phyloP scores from a whole-genome alignment of 2,113 vertebrate genomes.

The Tinamus guttatus region DNA sequence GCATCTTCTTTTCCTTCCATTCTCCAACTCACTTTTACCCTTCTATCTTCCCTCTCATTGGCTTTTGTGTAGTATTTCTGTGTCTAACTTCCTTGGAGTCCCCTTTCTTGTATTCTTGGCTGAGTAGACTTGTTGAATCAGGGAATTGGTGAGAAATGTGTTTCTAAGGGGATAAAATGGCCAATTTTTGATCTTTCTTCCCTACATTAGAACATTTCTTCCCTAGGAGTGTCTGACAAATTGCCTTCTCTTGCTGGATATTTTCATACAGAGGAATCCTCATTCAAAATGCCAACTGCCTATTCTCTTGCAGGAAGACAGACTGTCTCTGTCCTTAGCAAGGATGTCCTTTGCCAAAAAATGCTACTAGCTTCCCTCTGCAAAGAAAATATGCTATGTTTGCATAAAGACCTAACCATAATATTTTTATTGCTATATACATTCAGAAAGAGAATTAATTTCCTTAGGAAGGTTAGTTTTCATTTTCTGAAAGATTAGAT shows the following conservation, averaged over 20 bases:
- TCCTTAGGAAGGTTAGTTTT: background rate
- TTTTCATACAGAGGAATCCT: background rate
- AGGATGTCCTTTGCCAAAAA: background rate
- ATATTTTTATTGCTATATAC: background rate
- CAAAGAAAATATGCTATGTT: background rate
- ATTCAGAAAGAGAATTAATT: background rate
- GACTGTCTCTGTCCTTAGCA: background rate
- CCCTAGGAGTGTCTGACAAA: background rate
- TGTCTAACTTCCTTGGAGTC: background rate
- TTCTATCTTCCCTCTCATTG: background rate
- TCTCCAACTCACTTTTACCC: fast-evolving
- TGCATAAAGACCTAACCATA: background rate
- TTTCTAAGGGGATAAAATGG: background rate
- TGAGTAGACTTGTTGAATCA: background rate
- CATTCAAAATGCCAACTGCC: background rate
- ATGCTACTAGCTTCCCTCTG: background rate
- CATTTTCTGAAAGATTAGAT: background rate
- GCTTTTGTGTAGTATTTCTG: background rate
- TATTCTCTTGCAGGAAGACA: background rate
- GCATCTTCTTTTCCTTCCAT: background rate
- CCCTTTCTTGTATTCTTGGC: background rate
- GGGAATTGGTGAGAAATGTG: background rate
- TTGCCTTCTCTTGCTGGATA: background rate
- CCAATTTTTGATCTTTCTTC: background rate
- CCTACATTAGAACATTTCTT: background rate